A percentile compares a stretch with the other conserved stretches of the same genome.
Evolutionary conservation across 2,888 invertebrate genomes (phyloP).

Genomic region (Bellardia pandia): DNA sequence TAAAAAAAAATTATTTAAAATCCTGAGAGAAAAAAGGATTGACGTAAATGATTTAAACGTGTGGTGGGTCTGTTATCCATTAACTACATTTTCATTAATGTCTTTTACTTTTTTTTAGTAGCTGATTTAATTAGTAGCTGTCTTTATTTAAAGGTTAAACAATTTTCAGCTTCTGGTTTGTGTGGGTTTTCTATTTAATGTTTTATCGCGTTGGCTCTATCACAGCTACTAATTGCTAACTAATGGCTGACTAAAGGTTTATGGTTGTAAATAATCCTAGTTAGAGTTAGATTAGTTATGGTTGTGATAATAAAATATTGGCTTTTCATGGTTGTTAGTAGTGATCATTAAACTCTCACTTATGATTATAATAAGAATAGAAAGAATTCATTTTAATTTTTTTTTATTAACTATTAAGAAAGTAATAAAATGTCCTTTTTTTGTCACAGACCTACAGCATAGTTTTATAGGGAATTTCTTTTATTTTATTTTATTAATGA

Average conservation of each 20-base stretch:
- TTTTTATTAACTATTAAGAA: conserved; percentile 14
- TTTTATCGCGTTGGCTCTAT: conserved; percentile 57
- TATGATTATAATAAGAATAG: background rate
- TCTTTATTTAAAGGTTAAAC: conserved; percentile 32
- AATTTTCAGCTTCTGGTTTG: conserved; percentile 31
- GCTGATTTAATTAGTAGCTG: conserved; percentile 24
- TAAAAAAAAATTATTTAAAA: background rate
- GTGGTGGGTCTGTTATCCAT: conserved; percentile 40
- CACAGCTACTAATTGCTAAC: conserved; percentile 66
- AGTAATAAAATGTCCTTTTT: conserved; percentile 10
- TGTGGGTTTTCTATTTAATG: background rate
- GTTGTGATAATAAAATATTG: conserved; percentile 55
- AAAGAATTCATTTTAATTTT: background rate
- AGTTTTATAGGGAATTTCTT: background rate
- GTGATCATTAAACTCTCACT: conserved; percentile 8
- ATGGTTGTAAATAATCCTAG: background rate
- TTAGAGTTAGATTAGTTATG: conserved; percentile 33
- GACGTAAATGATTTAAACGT: conserved; percentile 3
- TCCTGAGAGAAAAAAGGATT: conserved; percentile 32
- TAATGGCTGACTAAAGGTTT: conserved; percentile 38
- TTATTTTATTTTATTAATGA: background rate
- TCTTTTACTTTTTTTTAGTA: conserved; percentile 26
- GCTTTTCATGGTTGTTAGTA: conserved; percentile 9
- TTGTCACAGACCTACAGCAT: conserved; percentile 49
- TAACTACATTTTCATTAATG: conserved; percentile 10